A percentile compares a stretch with the other conserved stretches of the same genome.
Conservation (phyloP, 2,113 vertebrate genomes). For the Urocolius indicus region DNA sequence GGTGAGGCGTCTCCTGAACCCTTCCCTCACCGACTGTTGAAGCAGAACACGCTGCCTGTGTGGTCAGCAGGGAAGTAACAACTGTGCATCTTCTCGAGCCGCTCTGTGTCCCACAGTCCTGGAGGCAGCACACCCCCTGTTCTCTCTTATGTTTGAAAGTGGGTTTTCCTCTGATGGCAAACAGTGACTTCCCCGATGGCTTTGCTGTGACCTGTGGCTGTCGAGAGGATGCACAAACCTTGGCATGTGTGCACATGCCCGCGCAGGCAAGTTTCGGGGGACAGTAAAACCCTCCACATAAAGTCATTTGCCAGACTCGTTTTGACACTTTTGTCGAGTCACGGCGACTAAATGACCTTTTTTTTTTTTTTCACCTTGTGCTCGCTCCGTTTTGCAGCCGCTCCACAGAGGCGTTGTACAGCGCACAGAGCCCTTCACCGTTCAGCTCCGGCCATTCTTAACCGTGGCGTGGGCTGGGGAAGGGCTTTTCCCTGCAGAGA, state of each 20-base stretch:
- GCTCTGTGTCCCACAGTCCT: fast-evolving
- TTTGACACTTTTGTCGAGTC: not conserved
- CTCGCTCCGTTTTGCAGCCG: not conserved
- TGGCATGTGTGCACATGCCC: not conserved
- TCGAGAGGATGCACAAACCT: fast-evolving
- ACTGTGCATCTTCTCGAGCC: fast-evolving
- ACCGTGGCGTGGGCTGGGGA: not conserved
- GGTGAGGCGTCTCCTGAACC: not conserved
- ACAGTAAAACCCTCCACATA: not conserved
- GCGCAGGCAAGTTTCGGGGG: not conserved
- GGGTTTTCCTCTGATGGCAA: not conserved
- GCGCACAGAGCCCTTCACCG: fast-evolving
- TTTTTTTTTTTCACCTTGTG: not conserved
- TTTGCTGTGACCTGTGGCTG: not conserved
- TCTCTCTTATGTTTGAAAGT: not conserved
- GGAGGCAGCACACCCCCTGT: not conserved
- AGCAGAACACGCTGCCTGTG: fast-evolving
- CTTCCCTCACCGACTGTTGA: not conserved
- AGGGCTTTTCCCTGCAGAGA: not conserved
- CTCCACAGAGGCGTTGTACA: not conserved
- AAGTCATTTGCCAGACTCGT: not conserved
- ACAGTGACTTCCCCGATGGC: not conserved
- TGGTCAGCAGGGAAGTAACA: fast-evolving
- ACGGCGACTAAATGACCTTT: not conserved
- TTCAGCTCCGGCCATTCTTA: not conserved